Conservation (phyloP, 2,888 invertebrate species). For the Dendrolimus pini region DNA sequence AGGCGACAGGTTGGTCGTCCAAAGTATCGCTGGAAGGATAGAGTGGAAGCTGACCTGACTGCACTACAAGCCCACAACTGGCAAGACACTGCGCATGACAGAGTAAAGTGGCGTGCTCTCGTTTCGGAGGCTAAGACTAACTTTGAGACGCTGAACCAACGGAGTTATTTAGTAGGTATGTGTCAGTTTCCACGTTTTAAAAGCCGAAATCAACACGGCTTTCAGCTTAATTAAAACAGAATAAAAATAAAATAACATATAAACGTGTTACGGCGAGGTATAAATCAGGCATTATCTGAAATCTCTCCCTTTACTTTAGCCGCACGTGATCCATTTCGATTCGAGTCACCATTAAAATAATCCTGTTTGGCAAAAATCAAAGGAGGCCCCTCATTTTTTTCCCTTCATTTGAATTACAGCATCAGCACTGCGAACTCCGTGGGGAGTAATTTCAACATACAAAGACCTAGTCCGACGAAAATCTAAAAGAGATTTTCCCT, state of each 20-base stretch:
- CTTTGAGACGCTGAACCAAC: no score
- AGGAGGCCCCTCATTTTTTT: slow-evolving; percentile 32
- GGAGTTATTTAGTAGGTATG: no score
- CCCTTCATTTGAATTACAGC: slow-evolving; percentile 44
- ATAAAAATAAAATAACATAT: slow-evolving; percentile 1
- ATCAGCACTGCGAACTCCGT: slow-evolving; percentile 28
- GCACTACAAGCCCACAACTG: no score
- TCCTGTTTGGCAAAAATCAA: slow-evolving; percentile 44
- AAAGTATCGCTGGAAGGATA: no score
- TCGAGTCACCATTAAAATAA: slow-evolving; percentile 44
- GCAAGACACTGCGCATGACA: no score
- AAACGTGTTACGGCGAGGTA: slow-evolving; percentile 3
- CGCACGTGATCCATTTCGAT: slow-evolving; percentile 34
- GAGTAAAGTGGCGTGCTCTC: no score
- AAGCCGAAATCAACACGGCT: no score
- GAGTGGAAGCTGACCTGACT: no score
- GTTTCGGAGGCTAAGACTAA: no score
- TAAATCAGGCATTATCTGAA: slow-evolving; percentile 28
- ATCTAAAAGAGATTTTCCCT: neutral
- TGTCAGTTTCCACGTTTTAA: no score
- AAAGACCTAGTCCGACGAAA: neutral
- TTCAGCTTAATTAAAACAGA: slow-evolving; percentile 7
- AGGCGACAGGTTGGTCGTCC: no score
- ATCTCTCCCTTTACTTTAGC: slow-evolving; percentile 19
- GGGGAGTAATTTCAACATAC: slow-evolving; percentile 28